Evolutionary conservation across 2,797 vertebrate species (phyloP), one percentile per base, ranked within the genome.

Genomic region (Fistularia tabacaria): DNA sequence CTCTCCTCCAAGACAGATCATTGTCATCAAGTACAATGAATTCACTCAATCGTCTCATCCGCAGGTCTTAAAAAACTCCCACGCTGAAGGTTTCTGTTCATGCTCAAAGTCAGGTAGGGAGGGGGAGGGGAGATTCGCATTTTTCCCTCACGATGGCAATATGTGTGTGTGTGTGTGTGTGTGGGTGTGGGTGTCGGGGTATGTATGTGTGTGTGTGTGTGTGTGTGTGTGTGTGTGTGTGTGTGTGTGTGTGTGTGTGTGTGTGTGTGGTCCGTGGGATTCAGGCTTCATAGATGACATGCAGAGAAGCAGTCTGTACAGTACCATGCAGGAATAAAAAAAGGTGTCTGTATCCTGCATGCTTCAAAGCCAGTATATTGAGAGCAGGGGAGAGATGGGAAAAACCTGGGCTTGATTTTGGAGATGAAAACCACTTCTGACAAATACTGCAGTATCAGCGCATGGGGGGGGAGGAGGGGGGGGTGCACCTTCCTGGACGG

Each of bases 351-450:
- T 76, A 87, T 79, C 88, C 87, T 89, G 87, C 89, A 91, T 92
- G 90, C 89, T 88, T 85, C 77, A 77, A 83, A 85, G 79, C 87
- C 87, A 91, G 91, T 92, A 92, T 91, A 92, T 91, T 92, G 91
- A 92, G 91, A 92, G 90, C 90, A 66, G 68, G 74, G 74, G 66
- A 62, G 61, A 45, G 10, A 62, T 50, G 64, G 64, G 55, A 66
- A 50, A 62, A 79, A 70, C 59, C 75, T 64, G n/a, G 54, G 39
- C 50, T 49, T 73, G 57, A 58, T 14, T 59, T 66, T 64, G 36
- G 48, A 77, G 62, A 62, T 46, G 57, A 64, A 64, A 69, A 73
- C 60, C 66, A 71, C 66, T 66, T 25, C 64, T 78, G 75, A 73
- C 62, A 73, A 70, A 76, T 53, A 47, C 59, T 64, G 51, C 60